Conservation (phyloP, 2,888 invertebrate species). For the Agonopterix arenella region DNA sequence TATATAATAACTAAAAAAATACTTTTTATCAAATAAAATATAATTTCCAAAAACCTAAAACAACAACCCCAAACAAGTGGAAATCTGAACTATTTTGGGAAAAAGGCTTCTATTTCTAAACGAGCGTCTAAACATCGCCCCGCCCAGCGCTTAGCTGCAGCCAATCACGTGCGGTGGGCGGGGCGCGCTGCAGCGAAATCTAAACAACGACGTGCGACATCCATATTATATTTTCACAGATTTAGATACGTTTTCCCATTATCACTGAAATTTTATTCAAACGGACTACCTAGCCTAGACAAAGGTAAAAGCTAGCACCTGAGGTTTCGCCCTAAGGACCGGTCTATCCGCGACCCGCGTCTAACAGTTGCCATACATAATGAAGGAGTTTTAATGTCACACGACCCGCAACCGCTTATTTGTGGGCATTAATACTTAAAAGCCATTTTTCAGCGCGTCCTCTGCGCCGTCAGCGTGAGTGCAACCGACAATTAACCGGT, state of each 20-base stretch:
- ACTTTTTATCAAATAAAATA: too few relatives aligned
- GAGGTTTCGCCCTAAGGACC: background rate
- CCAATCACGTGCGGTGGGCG: constrained; percentile 67
- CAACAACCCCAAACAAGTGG: too few relatives aligned
- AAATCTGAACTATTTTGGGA: constrained; percentile 29
- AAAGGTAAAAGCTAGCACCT: constrained; percentile 1
- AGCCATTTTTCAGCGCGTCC: constrained; percentile 63
- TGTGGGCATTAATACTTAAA: constrained; percentile 65
- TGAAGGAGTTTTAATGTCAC: constrained; percentile 54
- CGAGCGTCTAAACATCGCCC: constrained; percentile 56
- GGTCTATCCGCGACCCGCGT: constrained; percentile 32
- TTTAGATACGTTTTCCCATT: background rate
- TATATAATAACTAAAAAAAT: too few relatives aligned
- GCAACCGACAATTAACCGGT: constrained; percentile 63
- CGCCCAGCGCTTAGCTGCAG: constrained; percentile 56
- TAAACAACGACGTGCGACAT: constrained; percentile 28
- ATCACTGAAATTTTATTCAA: background rate
- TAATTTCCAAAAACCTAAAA: too few relatives aligned
- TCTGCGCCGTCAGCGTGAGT: constrained; percentile 46
- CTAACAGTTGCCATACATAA: constrained; percentile 40
- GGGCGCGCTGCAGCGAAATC: constrained; percentile 50
- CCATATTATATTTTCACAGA: background rate
- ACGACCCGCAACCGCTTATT: constrained; percentile 58
- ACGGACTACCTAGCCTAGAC: background rate
- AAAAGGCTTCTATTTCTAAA: constrained; percentile 47